phyloP scores from a whole-genome alignment of 2,888 invertebrate genomes.

The Tribolium freemani region DNA sequence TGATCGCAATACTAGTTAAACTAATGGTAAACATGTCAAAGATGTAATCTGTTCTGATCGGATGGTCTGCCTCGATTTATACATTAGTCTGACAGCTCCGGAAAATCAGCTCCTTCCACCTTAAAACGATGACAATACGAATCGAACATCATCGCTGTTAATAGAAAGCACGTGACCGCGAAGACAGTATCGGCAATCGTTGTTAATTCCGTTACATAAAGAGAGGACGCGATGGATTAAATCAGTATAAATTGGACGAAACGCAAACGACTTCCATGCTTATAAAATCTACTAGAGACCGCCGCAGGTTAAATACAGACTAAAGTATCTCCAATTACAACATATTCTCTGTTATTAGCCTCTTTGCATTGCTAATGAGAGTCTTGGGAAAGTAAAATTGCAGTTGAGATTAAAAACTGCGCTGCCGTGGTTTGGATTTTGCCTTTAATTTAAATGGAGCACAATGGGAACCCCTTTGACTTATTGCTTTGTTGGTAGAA shows the following conservation, averaged over 20 bases:
- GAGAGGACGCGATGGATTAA: constrained; percentile 29
- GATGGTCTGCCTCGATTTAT: constrained; percentile 46
- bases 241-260: constrained; percentile 39
- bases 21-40: constrained; percentile 53
- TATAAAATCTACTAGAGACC: constrained; percentile 39
- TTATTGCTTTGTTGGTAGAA: constrained; percentile 29
- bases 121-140: constrained; percentile 22
- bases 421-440: constrained; percentile 48
- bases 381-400: constrained; percentile 52
- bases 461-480: constrained; percentile 36
- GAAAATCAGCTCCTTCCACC: constrained; percentile 34
- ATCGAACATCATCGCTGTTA: constrained; percentile 25
- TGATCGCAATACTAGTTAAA: constrained; percentile 45
- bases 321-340: constrained; percentile 57
- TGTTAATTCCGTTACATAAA: constrained; percentile 18
- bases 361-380: constrained; percentile 60
- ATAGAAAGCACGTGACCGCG: constrained; percentile 24
- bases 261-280: constrained; percentile 36
- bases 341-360: constrained; percentile 57
- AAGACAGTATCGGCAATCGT: constrained; percentile 1
- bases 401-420: constrained; percentile 55
- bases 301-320: constrained; percentile 49
- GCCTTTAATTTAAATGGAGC: constrained; percentile 49
- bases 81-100: constrained; percentile 45
- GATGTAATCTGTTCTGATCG: constrained; percentile 49